These are phyloP conservation scores for Macaria liturata DNA, from an alignment of 2,888 invertebrate genomes.

Conservation along the genomic window DNA sequence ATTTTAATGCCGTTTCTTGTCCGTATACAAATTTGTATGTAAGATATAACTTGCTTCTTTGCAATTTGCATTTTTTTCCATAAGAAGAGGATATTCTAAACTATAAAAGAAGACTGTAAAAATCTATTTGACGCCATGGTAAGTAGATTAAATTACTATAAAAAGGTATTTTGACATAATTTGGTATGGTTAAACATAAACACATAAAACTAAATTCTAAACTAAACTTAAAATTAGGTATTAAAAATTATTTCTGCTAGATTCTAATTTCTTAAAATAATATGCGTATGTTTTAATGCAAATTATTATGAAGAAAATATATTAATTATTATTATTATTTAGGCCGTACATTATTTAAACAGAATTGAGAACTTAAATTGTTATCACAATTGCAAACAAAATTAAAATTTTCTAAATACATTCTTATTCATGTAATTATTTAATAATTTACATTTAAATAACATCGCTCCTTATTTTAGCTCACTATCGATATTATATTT, in stretches of 20 bases:
- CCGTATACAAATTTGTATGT: too few relatives aligned
- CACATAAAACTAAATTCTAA: constrained; percentile 11
- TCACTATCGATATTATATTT: constrained; percentile 29
- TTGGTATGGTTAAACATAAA: constrained; percentile 21
- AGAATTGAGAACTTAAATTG: constrained; percentile 25
- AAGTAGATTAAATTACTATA: not conserved
- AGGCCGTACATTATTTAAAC: constrained; percentile 13
- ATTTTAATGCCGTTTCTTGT: too few relatives aligned
- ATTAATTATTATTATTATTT: not conserved
- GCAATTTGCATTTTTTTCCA: too few relatives aligned
- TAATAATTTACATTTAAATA: constrained; percentile 53
- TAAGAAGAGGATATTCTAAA: too few relatives aligned
- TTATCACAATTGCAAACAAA: constrained; percentile 27
- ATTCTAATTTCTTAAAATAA: too few relatives aligned
- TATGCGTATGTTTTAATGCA: too few relatives aligned
- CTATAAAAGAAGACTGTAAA: too few relatives aligned
- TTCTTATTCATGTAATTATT: constrained; percentile 37
- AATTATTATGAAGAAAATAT: too few relatives aligned
- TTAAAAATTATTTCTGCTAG: too few relatives aligned
- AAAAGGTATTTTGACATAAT: constrained; percentile 10
- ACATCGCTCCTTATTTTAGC: constrained; percentile 40
- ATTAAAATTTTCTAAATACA: constrained; percentile 44
- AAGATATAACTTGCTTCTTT: too few relatives aligned
- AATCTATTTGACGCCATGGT: too few relatives aligned
- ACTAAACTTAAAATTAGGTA: constrained; percentile 1